Base-by-base conservation (phyloP, 2,797 vertebrate species). In the Geotria australis region DNA sequence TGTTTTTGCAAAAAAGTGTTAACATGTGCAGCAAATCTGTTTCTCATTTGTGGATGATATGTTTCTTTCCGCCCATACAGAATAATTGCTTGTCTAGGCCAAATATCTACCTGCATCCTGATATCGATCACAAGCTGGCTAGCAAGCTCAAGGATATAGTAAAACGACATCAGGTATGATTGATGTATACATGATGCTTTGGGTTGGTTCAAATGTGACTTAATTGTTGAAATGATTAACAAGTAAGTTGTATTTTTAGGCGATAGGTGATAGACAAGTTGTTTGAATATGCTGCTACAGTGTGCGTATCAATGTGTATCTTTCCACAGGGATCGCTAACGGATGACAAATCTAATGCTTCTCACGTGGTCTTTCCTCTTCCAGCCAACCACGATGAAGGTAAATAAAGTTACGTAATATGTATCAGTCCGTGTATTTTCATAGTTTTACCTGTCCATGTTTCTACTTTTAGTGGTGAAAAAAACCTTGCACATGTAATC, bases 111-210 rank as follows among this genome's bases (percentile, higher is more conserved):
- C 72, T 95, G 68, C 85, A 82, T 60, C 68, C 80, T 61, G 88
- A 95, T 62, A 83, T 94, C 2, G 88, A 94, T 64, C 78, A 81
- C 56, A 93, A 95, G 62, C 75, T 91, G 48, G 74, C 86, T n/a
- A 79, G 80, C 56, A 95, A 95, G 68, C 72, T 93, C 61, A 93
- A 95, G 66, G 86, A 95, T 68, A 93, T 95, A 56, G 76, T 95
- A 64, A 93, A 95, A 71, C 75, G 86, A 59, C 86, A 95, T 65
- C 86, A 95, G 81, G 86, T 94, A 45, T 63, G 60, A 13, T 38
- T 60, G 10, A 38, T 38, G 24, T 6, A 38, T 38, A 38, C 5
- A 38, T 38, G 51, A 55, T 15, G 15, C 51, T 55, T 9, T n/a
- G 15, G 7, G n/a, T n/a, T 9, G n/a, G 15, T 15, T 55, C 2